A percentile compares a stretch with the other conserved stretches of the same genome.
Evolutionary conservation across 2,888 invertebrate genomes (phyloP).

Genomic region (Conus canariensis): DNA sequence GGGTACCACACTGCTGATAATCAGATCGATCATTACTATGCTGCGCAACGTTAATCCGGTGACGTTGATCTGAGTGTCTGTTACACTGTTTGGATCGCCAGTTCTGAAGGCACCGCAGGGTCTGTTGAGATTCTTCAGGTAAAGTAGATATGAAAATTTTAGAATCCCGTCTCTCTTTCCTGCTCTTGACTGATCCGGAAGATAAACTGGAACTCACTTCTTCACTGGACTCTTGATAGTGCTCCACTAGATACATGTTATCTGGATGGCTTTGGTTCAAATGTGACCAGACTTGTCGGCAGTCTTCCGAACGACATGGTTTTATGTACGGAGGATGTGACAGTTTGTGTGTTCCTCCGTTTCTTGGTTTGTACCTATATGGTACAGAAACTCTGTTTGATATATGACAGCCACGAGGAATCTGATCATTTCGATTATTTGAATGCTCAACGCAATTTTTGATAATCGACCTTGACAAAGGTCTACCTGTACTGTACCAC

Average conservation of each 20-base stretch:
- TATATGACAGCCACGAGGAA: not conserved
- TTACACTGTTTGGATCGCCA: not conserved
- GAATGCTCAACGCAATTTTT: not conserved
- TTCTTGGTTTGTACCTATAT: slow-evolving; percentile 22
- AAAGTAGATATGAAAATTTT: slow-evolving; percentile 13
- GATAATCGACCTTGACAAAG: slow-evolving; percentile 8
- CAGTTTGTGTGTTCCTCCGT: not conserved
- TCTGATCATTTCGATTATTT: not conserved
- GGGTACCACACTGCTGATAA: too few species aligned
- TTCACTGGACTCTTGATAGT: slow-evolving; percentile 1
- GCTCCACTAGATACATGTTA: not conserved
- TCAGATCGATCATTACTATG: too few species aligned
- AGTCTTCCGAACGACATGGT: not conserved
- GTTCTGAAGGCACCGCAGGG: not conserved
- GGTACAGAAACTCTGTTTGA: not conserved
- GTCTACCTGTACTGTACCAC: not conserved
- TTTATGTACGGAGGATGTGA: not conserved
- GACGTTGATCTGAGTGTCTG: not conserved
- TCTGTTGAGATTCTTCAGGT: slow-evolving; percentile 2
- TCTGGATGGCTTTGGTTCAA: not conserved
- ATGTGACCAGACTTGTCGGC: not conserved
- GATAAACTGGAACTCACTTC: slow-evolving; percentile 12
- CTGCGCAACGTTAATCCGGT: not conserved
- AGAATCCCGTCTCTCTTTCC: not conserved
- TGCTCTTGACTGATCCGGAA: not conserved